phyloP scores from a whole-genome alignment of 2,797 vertebrate genomes.

The Coreius guichenoti region DNA sequence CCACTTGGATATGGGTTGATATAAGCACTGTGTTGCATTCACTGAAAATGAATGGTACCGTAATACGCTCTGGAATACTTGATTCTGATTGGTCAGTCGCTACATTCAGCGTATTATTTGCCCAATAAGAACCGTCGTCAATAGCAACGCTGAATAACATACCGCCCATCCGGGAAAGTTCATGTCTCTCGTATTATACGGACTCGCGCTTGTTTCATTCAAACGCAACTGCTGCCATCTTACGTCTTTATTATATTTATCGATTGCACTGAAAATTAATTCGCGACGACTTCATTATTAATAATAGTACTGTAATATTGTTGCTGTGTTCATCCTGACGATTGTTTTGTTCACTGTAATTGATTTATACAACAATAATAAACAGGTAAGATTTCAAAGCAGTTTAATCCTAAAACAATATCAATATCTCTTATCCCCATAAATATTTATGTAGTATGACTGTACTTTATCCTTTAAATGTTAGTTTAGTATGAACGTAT shows the following conservation, averaged over 20 bases:
- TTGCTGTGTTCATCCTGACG: not conserved
- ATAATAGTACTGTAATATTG: not conserved
- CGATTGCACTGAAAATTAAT: not conserved
- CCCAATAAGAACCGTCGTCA: too few species aligned
- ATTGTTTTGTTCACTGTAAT: not conserved
- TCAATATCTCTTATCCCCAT: not conserved
- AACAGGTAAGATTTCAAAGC: not conserved
- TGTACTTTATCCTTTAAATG: not conserved
- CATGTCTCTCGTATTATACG: not conserved
- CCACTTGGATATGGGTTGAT: too few species aligned
- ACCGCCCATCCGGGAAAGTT: not conserved
- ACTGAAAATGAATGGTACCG: not conserved
- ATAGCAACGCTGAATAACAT: not conserved
- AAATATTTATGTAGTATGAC: not conserved
- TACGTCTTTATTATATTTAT: not conserved
- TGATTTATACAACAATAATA: not conserved
- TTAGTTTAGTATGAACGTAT: not conserved
- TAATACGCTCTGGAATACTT: too few species aligned
- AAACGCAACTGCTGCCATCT: not conserved
- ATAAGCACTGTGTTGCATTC: too few species aligned
- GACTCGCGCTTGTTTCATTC: not conserved
- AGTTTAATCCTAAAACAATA: not conserved
- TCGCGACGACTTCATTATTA: not conserved
- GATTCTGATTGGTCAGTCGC: not conserved
- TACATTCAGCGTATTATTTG: not conserved